Evolutionary conservation across 2,888 invertebrate species (phyloP), one percentile per base, ranked within the genome.

Genomic region (Panopea generosa): DNA sequence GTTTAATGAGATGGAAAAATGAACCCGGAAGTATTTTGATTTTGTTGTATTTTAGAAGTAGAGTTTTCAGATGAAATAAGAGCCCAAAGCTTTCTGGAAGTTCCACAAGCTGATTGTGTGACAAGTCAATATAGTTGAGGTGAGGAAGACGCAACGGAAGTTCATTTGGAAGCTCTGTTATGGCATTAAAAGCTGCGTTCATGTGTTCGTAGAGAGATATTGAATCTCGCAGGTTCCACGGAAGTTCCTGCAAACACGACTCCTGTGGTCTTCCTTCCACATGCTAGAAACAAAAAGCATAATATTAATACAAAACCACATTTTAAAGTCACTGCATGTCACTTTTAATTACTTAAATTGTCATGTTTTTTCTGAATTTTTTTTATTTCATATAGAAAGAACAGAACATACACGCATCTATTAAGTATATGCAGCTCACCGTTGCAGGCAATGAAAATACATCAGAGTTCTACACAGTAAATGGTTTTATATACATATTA

Each of bases 91-190:
- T 92, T 33, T 91, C 87, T 1, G 93, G 93, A 16, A 93, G 77
- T 0, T 56, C 55, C n/a, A 81, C 67, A 9, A 93, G 75, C 38
- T 86, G 85, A 75, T 93, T 93, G 77, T 92, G 85, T 60, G 91
- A 91, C 24, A 93, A 82, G 74, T 92, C 89, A 3, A 93, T 76
- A 68, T 87, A 85, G 26, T 84, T 86, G 3, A 92, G 84, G 69
- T 93, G 93, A 2, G 92, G 92, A 45, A 92, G 83, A 20, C 91
- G 84, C 16, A 92, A 83, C 1, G 92, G 92, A 2, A 92, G 69
- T 67, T 92, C 91, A 6, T 84, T 77, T 1, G 92, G 92, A 18
- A 93, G 67, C 55, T 88, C 89, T 20, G 89, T 85, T n/a, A 93
- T 74, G 18, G 87, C 86, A 68, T 93, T 92, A 67, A 92, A 93